phyloP scores from a whole-genome alignment of 2,888 invertebrate genomes.

The Boloria selene region DNA sequence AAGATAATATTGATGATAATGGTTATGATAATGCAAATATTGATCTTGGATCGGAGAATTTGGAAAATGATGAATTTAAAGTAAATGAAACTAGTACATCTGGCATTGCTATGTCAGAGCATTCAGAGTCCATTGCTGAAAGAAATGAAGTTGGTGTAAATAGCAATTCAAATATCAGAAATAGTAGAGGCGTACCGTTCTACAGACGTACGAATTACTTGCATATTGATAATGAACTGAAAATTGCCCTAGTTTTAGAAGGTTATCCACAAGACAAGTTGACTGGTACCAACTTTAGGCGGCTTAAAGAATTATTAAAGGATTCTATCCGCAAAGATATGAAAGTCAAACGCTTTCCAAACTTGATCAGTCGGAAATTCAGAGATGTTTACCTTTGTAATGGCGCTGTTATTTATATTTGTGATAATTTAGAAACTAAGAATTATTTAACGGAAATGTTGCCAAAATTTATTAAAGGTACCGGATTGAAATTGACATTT shows the following conservation, averaged over 20 bases:
- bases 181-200: constrained; percentile 71
- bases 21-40: constrained; percentile 7
- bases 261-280: constrained; percentile 71
- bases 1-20: constrained; percentile 13
- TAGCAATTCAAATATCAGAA: constrained; percentile 67
- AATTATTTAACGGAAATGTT: constrained; percentile 67
- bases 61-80: constrained; percentile 37
- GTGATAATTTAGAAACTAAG: constrained; percentile 73
- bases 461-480: constrained; percentile 67
- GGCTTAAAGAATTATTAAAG: constrained; percentile 69
- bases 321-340: constrained; percentile 71
- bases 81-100: constrained; percentile 55
- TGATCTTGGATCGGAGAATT: constrained; percentile 42
- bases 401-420: constrained; percentile 73
- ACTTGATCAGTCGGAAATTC: constrained; percentile 70
- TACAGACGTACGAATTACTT: constrained; percentile 73
- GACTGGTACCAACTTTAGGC: constrained; percentile 68
- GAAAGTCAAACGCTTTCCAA: constrained; percentile 64
- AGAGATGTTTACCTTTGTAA: constrained; percentile 73
- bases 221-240: constrained; percentile 68
- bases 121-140: constrained; percentile 59
- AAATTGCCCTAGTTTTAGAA: constrained; percentile 69
- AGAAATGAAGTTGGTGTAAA: constrained; percentile 60
- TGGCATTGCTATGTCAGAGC: constrained; percentile 56
- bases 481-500: constrained; percentile 65